Conservation (phyloP, 2,888 invertebrate genomes). For the Euclidia mi region DNA sequence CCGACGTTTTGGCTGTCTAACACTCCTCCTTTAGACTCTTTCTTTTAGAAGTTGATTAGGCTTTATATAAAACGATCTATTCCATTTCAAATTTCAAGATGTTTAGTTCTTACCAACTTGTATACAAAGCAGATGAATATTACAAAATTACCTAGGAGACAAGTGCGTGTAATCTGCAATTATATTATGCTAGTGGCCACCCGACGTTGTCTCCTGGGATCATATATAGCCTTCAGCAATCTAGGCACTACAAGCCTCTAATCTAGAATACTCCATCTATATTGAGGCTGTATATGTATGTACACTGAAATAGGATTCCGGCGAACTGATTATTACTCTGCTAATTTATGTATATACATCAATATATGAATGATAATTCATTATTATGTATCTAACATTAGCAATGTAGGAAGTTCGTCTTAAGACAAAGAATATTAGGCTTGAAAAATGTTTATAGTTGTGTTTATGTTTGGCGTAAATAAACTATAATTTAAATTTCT, state of each 20-base stretch:
- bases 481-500: too few species aligned
- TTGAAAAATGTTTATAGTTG: too few species aligned
- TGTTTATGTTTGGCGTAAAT: too few species aligned
- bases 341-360: neutral
- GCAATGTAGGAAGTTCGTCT: too few species aligned
- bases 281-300: slow-evolving; percentile 10
- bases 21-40: too few species aligned
- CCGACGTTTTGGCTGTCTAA: too few species aligned
- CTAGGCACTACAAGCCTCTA: slow-evolving; percentile 21
- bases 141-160: neutral
- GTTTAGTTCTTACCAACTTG: too few species aligned
- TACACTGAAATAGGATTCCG: slow-evolving; percentile 12
- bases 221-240: slow-evolving; percentile 9
- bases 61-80: too few species aligned
- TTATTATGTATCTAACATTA: neutral
- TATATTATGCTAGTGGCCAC: slow-evolving; percentile 6
- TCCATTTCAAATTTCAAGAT: too few species aligned
- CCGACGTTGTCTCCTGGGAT: neutral
- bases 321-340: neutral
- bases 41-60: too few species aligned
- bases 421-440: too few species aligned
- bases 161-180: slow-evolving; percentile 1
- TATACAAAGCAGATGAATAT: neutral
- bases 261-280: slow-evolving; percentile 18
- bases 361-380: neutral